Evolutionary conservation across 2,888 invertebrate species (phyloP).

Genomic region (Cosmia pyralina): DNA sequence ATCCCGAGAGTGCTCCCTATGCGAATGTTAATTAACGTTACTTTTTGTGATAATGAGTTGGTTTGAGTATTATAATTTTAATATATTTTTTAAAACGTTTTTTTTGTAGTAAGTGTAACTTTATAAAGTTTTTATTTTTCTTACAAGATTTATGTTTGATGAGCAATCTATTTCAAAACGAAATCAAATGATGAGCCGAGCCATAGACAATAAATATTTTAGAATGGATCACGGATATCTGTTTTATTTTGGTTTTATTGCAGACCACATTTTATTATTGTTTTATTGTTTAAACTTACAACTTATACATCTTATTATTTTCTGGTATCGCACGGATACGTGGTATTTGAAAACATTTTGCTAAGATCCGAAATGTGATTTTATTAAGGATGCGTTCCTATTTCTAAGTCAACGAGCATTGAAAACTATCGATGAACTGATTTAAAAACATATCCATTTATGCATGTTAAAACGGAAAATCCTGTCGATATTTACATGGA

Average conservation of each 20-base stretch:
- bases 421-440: slow-evolving; percentile 11
- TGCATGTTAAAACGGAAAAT: not conserved
- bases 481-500: accelerated
- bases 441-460: not conserved
- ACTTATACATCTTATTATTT: not conserved
- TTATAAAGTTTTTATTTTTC: slow-evolving; percentile 28
- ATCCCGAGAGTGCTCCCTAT: slow-evolving; percentile 70
- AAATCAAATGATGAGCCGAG: slow-evolving; percentile 50
- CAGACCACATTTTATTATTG: not conserved
- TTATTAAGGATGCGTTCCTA: slow-evolving; percentile 68
- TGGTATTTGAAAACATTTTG: slow-evolving; percentile 59
- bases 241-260: slow-evolving; percentile 12
- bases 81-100: not conserved
- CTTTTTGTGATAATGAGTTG: not conserved
- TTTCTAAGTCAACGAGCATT: not conserved
- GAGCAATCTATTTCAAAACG: slow-evolving; percentile 58
- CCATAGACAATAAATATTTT: slow-evolving; percentile 60
- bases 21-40: not conserved
- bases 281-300: not conserved
- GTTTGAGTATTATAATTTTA: slow-evolving; percentile 3
- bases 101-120: slow-evolving; percentile 50
- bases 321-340: slow-evolving; percentile 24
- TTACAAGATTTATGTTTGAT: slow-evolving; percentile 50
- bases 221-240: slow-evolving; percentile 8
- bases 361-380: slow-evolving; percentile 74